These are phyloP conservation scores for Caenorhabditis tropicalis DNA, from an alignment of 1,140 invertebrate genomes.

Conservation along the genomic window DNA sequence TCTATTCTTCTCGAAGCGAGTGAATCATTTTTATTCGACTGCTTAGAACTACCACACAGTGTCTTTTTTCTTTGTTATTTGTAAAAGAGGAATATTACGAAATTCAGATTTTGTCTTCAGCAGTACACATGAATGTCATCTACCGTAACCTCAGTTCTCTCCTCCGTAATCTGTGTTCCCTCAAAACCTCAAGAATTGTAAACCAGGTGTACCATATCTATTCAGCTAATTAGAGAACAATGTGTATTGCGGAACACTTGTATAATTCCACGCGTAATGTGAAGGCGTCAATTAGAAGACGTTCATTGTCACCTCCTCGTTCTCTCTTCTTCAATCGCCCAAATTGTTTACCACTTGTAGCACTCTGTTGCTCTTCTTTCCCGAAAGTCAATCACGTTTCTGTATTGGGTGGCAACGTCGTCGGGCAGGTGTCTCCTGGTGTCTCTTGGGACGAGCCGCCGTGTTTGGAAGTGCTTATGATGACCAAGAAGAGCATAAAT, in stretches of 20 bases:
- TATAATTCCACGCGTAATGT: constrained; percentile 26
- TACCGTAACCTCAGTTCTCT: not conserved
- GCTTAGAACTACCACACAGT: too few species aligned
- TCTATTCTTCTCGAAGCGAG: too few species aligned
- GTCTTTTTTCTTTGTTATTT: too few species aligned
- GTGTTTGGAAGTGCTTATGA: constrained; percentile 30
- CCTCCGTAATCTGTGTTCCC: not conserved
- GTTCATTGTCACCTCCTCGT: not conserved
- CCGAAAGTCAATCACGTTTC: constrained; percentile 19
- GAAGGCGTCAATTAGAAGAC: constrained; percentile 33
- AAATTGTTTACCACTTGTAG: constrained; percentile 40
- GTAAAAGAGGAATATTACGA: too few species aligned
- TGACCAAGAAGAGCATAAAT: constrained; percentile 30
- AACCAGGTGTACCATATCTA: constrained; percentile 7
- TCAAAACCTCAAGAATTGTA: not conserved
- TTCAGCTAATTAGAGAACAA: constrained; percentile 13
- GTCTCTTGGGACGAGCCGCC: constrained; percentile 35
- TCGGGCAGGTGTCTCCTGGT: constrained; percentile 31
- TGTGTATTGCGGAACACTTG: constrained; percentile 21
- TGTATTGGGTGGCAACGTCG: constrained; percentile 14
- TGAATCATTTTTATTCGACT: too few species aligned
- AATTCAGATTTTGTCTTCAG: too few species aligned
- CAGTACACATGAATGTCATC: too few species aligned
- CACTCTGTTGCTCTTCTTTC: not conserved
- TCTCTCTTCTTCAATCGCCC: not conserved